Evolutionary conservation across 2,113 vertebrate genomes (phyloP), one percentile per base, ranked within the genome.

Genomic region (Mohoua ochrocephala): DNA sequence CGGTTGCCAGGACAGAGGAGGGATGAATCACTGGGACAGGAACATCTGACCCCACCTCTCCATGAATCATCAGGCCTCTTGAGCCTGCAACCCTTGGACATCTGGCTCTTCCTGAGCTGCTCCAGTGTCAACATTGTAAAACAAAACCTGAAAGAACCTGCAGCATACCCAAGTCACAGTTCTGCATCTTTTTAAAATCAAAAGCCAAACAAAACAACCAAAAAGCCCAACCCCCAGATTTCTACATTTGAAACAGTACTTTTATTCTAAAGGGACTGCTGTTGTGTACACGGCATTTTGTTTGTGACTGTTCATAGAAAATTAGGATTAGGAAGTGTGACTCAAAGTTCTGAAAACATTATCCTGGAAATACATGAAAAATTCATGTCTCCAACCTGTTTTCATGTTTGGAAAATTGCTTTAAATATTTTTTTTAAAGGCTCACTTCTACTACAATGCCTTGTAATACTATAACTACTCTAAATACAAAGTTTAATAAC

Each of bases 21-120:
- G 59, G 73, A 92, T 95, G 91, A 95, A 96, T 96, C 89, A 92
- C 64, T 21, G 24, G 76, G 68, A 89, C 47, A 52, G 76, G 71
- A 91, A 75, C 73, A 59, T 75, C 84, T 86, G 64, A 89, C 86
- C 74, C 73, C 64, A 89, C 49, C 68, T 78, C n/a, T 67, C 47
- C 22, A 28, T 95, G 89, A 95, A 95, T 97, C 84, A 91, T 35
- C 11, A 61, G 80, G 93, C 83, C 80, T 81, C 73, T 76, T 63
- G 91, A 77, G 60, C 80, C 35, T 92, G 83, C n/a, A 91, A 26
- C 56, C 42, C 83, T 91, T 67, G 83, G 93, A 91, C 80, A 78
- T 84, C 49, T 76, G 49, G 53, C 63, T 88, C 52, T 78, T 74
- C 82, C 45, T 60, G 73, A 91, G 68, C 69, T 64, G 49, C 52